These are phyloP conservation scores for Epinephelus moara DNA, from an alignment of 2,113 vertebrate species.

Conservation along the genomic window DNA sequence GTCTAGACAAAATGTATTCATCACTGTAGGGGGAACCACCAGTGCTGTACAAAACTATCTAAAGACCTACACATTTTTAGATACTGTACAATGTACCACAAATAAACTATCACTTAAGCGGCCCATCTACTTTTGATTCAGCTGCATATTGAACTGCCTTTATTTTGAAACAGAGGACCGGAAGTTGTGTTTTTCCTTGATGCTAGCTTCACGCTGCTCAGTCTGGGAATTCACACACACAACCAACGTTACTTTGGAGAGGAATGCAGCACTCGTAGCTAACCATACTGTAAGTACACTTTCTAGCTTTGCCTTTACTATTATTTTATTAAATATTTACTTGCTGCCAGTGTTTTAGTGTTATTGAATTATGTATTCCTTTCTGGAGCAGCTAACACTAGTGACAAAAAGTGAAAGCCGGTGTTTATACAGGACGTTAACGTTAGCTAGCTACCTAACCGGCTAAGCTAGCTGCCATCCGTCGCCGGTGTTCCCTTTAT, in stretches of 20 bases:
- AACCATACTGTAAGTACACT: conserved; percentile 64
- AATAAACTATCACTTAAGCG: too few species aligned
- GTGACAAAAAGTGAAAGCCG: background rate
- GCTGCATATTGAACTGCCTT: background rate
- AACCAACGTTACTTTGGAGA: conserved; percentile 23
- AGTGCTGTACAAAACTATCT: background rate
- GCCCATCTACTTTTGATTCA: too few species aligned
- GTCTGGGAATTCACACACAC: background rate
- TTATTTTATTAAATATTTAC: background rate
- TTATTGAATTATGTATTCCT: background rate
- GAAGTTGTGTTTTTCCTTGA: background rate
- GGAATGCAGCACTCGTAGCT: conserved; percentile 65
- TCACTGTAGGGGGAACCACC: background rate
- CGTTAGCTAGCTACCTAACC: conserved; percentile 27
- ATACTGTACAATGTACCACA: background rate
- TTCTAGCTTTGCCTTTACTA: background rate
- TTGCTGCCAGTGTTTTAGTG: background rate
- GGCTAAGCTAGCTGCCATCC: conserved; percentile 61
- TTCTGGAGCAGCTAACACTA: background rate
- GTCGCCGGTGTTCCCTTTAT: background rate
- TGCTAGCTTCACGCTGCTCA: background rate
- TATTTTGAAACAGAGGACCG: conserved; percentile 35
- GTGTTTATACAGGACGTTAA: conserved; percentile 28
- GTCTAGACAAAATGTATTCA: background rate
- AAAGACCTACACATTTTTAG: background rate